These are phyloP conservation scores for Arenaria interpres DNA, from an alignment of 2,113 vertebrate species.

Conservation along the genomic window DNA sequence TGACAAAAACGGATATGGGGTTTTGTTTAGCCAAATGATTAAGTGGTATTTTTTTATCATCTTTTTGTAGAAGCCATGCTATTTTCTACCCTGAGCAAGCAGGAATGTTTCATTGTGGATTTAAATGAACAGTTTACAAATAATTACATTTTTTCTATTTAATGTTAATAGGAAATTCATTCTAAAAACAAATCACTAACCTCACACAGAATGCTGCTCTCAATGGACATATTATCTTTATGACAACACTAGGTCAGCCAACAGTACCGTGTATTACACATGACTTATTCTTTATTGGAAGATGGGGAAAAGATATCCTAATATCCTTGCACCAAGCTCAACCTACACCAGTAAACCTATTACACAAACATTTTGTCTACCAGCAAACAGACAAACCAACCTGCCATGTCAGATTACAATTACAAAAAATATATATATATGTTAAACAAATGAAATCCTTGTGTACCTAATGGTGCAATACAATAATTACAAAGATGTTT, in stretches of 20 bases:
- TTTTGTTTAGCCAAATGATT: slow-evolving; percentile 53
- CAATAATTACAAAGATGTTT: slow-evolving; percentile 63
- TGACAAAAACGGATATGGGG: slow-evolving; percentile 60
- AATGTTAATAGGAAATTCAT: slow-evolving; percentile 12
- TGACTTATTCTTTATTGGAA: slow-evolving; percentile 35
- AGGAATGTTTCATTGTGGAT: background rate
- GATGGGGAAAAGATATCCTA: background rate
- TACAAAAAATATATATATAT: slow-evolving; percentile 58
- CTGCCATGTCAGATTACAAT: slow-evolving; percentile 49
- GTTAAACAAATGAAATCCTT: slow-evolving; percentile 63
- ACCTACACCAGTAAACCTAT: slow-evolving; percentile 4
- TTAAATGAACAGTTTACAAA: slow-evolving; percentile 48
- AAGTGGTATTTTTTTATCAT: background rate
- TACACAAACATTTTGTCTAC: slow-evolving; percentile 46
- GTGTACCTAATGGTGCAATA: slow-evolving; percentile 22
- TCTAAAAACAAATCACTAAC: slow-evolving; percentile 38
- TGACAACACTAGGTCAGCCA: slow-evolving; percentile 14
- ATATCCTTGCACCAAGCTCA: background rate
- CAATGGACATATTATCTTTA: background rate
- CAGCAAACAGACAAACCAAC: slow-evolving; percentile 25
- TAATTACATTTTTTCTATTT: slow-evolving; percentile 29
- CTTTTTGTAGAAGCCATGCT: background rate
- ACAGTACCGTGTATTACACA: background rate
- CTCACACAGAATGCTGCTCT: background rate
- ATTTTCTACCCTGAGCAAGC: background rate